Percentiles rank a stretch among this genome's conserved stretches.
Conservation (phyloP, 2,113 vertebrate genomes). For the Brachirus orientalis region DNA sequence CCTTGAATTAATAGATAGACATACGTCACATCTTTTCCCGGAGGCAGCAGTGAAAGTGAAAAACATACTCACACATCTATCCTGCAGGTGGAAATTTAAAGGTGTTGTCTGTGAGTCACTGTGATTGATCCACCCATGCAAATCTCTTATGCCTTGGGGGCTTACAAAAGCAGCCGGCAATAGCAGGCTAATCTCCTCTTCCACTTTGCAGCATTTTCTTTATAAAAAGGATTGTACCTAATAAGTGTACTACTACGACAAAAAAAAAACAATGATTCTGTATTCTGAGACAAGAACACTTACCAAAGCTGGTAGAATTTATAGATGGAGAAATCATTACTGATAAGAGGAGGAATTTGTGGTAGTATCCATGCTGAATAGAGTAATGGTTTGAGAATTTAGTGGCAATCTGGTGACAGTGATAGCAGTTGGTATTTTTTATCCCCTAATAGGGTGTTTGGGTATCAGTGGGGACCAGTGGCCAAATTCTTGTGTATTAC, state of each 20-base stretch:
- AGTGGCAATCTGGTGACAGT: conserved; percentile 56
- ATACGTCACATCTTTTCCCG: conserved; percentile 26
- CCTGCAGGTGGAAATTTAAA: conserved; percentile 40
- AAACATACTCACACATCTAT: conserved; percentile 31
- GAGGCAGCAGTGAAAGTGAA: conserved; percentile 41
- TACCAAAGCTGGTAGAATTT: conserved; percentile 11
- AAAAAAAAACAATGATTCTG: conserved; percentile 2
- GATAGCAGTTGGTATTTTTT: conserved; percentile 66
- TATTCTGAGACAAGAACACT: conserved; percentile 34
- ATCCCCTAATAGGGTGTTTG: conserved; percentile 56
- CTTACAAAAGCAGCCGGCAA: conserved; percentile 56
- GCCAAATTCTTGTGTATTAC: conserved; percentile 62
- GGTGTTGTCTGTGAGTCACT: conserved; percentile 35
- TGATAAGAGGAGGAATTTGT: conserved; percentile 25
- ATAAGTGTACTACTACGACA: conserved; percentile 11
- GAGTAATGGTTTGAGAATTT: conserved; percentile 45
- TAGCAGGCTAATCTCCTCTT: conserved; percentile 47
- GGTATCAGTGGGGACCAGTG: conserved; percentile 70
- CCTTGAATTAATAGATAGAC: conserved; percentile 51
- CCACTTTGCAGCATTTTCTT: conserved; percentile 38
- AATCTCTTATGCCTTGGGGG: conserved; percentile 45
- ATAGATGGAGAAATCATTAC: conserved; percentile 26
- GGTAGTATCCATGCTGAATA: conserved; percentile 23
- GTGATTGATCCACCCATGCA: conserved; percentile 55
- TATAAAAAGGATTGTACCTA: conserved; percentile 24